Evolutionary conservation across 2,888 invertebrate genomes (phyloP).

Genomic region (Emmelina monodactyla): DNA sequence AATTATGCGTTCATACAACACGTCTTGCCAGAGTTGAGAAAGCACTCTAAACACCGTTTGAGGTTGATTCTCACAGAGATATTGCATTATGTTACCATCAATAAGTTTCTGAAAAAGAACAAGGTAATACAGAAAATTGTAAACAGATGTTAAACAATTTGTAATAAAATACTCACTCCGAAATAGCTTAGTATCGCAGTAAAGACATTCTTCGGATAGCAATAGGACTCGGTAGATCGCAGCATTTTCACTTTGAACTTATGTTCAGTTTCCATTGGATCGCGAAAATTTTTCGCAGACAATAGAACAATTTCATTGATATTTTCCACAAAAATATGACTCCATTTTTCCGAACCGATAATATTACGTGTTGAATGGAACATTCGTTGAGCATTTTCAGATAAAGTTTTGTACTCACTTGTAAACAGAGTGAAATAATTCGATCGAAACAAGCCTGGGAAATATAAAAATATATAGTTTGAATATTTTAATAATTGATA

Average conservation of each 20-base stretch:
- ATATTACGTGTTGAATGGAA: constrained; percentile 34
- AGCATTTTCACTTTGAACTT: constrained; percentile 30
- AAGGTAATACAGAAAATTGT: constrained; percentile 5
- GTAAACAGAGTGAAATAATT: no score
- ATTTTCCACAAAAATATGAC: constrained; percentile 42
- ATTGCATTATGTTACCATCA: constrained; percentile 35
- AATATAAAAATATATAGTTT: not conserved
- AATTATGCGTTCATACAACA: constrained; percentile 45
- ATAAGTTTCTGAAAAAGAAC: constrained; percentile 31
- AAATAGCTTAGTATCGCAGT: constrained; percentile 46
- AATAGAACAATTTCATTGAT: constrained; percentile 41
- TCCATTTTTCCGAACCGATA: constrained; percentile 37
- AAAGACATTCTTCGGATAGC: constrained; percentile 42
- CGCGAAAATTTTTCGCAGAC: constrained; percentile 35
- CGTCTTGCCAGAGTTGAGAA: constrained; percentile 49
- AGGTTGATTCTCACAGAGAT: constrained; percentile 50
- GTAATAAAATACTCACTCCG: constrained; percentile 41
- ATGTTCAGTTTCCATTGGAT: constrained; percentile 30
- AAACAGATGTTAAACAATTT: no score
- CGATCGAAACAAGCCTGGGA: not conserved
- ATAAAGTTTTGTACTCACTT: constrained; percentile 19
- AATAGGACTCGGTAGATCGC: constrained; percentile 34
- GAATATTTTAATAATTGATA: not conserved
- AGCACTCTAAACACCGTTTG: constrained; percentile 61
- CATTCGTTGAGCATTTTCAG: constrained; percentile 29